These are phyloP conservation scores for Bombus confusus DNA, from an alignment of 1,140 invertebrate species.

Conservation along the genomic window DNA sequence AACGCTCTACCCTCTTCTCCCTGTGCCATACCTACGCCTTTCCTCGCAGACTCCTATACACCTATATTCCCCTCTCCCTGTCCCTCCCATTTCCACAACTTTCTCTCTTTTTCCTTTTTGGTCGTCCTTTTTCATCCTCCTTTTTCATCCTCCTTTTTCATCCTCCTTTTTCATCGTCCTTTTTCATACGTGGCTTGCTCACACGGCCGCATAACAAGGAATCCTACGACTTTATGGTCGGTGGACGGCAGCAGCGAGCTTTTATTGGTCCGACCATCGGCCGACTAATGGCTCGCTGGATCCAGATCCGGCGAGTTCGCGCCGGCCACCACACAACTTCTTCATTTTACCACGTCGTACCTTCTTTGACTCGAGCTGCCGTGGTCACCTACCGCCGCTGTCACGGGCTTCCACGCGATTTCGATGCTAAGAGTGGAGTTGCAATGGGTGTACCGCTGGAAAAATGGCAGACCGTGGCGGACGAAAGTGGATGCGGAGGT, in stretches of 20 bases:
- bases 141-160: no score
- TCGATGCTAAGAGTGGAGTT: not conserved
- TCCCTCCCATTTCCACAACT: not conserved
- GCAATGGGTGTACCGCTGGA: not conserved
- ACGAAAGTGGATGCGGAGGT: not conserved
- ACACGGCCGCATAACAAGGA: constrained; percentile 70
- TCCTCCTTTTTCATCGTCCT: constrained; percentile 19
- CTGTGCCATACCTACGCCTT: no score
- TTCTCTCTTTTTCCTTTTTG: not conserved
- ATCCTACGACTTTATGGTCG: constrained; percentile 74
- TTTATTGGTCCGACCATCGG: constrained; percentile 67
- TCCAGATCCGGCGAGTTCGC: constrained; percentile 66
- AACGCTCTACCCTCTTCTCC: no score
- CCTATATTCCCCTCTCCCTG: not conserved
- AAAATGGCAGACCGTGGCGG: not conserved
- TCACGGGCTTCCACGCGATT: constrained; percentile 30
- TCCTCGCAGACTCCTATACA: not conserved
- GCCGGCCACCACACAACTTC: constrained; percentile 60
- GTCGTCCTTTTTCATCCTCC: constrained; percentile 8
- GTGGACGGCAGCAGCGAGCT: constrained; percentile 63
- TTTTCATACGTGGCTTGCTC: constrained; percentile 37
- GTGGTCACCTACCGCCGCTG: constrained; percentile 52
- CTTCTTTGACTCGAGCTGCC: constrained; percentile 28
- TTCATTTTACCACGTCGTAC: constrained; percentile 67
- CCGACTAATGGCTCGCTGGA: constrained; percentile 64